Conservation (phyloP, 2,113 vertebrate species). For the Lanius collurio region DNA sequence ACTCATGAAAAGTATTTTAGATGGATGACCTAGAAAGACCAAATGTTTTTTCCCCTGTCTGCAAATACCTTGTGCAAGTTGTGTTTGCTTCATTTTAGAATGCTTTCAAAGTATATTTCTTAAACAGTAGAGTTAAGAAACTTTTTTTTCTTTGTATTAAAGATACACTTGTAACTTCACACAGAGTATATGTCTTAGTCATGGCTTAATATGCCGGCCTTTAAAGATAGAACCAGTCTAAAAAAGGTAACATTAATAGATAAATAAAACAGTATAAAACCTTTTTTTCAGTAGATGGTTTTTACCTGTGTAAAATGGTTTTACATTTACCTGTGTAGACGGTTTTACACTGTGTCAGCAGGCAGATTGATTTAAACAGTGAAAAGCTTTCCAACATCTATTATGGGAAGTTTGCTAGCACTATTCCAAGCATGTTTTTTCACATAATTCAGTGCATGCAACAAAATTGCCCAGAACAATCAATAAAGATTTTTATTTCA, state of each 20-base stretch:
- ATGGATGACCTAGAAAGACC: neutral
- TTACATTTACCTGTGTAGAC: neutral
- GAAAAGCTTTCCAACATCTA: neutral
- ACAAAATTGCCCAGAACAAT: neutral
- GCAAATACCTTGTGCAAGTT: neutral
- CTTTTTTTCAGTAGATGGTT: neutral
- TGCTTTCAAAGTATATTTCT: neutral
- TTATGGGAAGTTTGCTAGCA: neutral
- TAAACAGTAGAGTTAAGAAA: neutral
- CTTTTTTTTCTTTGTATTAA: neutral
- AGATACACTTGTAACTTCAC: neutral
- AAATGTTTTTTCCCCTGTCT: neutral
- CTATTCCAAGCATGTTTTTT: neutral
- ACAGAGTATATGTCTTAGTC: neutral
- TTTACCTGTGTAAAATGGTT: neutral
- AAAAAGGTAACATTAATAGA: neutral
- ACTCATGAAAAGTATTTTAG: neutral
- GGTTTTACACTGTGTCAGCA: neutral
- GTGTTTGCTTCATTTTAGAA: neutral
- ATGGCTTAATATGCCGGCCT: neutral
- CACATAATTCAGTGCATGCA: neutral
- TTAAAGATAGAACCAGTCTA: neutral
- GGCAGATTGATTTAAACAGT: neutral
- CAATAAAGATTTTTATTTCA: neutral
- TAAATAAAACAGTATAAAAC: neutral